Percentiles rank a stretch among this genome's conserved stretches.
These are phyloP conservation scores for Podocnemis expansa DNA, from an alignment of 2,113 vertebrate species.

Conservation along the genomic window DNA sequence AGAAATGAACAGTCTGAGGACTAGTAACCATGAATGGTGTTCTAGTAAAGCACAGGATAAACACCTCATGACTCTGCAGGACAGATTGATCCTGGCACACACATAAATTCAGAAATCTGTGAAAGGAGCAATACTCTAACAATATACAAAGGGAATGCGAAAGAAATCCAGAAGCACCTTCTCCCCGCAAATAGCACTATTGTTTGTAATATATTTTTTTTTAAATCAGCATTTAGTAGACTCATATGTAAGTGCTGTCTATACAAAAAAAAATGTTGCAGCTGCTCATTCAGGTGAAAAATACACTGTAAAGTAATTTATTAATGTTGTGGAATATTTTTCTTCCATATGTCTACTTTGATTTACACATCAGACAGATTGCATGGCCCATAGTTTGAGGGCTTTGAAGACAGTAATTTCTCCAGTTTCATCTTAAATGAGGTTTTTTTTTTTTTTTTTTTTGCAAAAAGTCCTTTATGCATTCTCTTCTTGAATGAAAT, in stretches of 20 bases:
- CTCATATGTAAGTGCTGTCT: neutral
- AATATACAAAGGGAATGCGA: neutral
- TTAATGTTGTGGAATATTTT: neutral
- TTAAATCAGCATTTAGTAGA: neutral
- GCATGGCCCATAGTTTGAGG: neutral
- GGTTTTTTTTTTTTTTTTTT: neutral
- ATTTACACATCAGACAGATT: neutral
- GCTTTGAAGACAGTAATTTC: neutral
- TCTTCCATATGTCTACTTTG: rapidly evolving
- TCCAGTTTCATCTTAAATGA: neutral
- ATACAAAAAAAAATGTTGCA: neutral
- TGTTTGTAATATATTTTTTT: neutral
- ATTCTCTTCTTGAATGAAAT: neutral
- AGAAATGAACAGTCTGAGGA: neutral
- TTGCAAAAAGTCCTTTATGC: neutral
- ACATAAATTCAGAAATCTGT: neutral
- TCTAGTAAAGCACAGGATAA: neutral
- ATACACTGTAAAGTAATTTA: rapidly evolving
- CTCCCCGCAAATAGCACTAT: rapidly evolving
- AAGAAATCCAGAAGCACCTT: neutral
- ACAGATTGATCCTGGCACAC: neutral
- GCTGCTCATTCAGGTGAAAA: rapidly evolving
- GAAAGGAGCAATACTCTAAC: rapidly evolving
- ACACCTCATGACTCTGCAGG: rapidly evolving
- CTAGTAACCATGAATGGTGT: neutral